A percentile compares a stretch with the other conserved stretches of the same genome.
phyloP scores from a whole-genome alignment of 2,888 invertebrate genomes.

The Lepidochitona cinerea region DNA sequence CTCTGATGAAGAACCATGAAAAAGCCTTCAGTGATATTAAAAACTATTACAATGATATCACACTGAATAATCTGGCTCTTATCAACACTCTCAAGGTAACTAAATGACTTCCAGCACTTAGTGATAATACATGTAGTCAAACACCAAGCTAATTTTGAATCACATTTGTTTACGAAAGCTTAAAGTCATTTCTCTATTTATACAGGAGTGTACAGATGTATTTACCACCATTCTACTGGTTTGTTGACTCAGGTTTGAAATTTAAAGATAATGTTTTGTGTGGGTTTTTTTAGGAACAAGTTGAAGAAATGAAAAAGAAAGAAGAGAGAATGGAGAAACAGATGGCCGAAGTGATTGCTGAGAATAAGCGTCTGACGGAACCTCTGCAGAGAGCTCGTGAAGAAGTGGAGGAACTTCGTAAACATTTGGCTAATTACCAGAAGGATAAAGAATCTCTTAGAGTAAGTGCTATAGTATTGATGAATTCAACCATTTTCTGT shows the following conservation, averaged over 20 bases:
- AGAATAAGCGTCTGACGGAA: conserved; percentile 81
- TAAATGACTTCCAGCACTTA: no score
- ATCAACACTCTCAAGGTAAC: conserved; percentile 88
- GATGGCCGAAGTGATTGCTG: conserved; percentile 78
- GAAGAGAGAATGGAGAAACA: conserved; percentile 84
- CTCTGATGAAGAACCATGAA: conserved; percentile 85
- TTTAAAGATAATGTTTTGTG: no score
- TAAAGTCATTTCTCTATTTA: no score
- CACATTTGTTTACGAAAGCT: no score
- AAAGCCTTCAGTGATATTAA: conserved; percentile 90
- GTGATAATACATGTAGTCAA: no score
- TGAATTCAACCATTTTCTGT: no score
- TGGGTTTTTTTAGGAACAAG: conserved; percentile 68
- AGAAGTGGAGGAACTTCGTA: conserved; percentile 81
- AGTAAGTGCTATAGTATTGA: no score
- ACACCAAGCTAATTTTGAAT: no score
- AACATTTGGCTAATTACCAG: conserved; percentile 87
- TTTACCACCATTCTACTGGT: no score
- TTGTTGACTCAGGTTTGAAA: no score
- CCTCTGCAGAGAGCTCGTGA: conserved; percentile 80
- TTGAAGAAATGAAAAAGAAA: conserved; percentile 74
- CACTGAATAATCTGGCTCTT: conserved; percentile 90
- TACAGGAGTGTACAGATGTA: no score
- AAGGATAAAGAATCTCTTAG: conserved; percentile 84
- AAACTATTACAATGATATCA: conserved; percentile 95